Evolutionary conservation across 1,140 invertebrate genomes (phyloP), one percentile per base, ranked within the genome.

Genomic region (Drosophila mojavensis): DNA sequence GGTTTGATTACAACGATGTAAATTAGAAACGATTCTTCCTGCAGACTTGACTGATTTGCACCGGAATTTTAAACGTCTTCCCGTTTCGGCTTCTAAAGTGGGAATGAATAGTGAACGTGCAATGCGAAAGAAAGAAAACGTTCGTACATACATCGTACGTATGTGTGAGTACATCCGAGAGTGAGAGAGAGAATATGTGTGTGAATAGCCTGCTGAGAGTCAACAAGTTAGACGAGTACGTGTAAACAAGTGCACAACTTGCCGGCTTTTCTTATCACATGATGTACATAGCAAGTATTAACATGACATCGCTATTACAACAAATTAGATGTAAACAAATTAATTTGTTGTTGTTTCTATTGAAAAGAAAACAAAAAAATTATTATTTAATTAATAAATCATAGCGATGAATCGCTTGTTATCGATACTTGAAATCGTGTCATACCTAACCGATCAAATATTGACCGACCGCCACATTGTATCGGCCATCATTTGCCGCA

Each of bases 31-130:
- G 28, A 74, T 51, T 74, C 53, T 43, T 74, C 36, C 45, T 74
- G 39, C 2, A 36, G 6, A 4, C 43, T 56, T 51, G 43, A 50
- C 56, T 65, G 28, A 65, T 45, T 33, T 30, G 61, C 74, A 61
- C 68, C 65, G 51, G 36, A 60, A 30, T 59, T 69, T 50, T 9
- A 73, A 66, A 74, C 71, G 65, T 56, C 65, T 62, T 69, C 17
- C 17, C 43, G 43, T 45, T 69, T 43, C 65, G 59, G 71, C 65
- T 69, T 62, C 54, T 74, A 55, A 74, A 62, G 36, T 63, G 53
- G 41, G 71, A 74, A 69, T 74, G 71, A 59, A 20, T 33, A 24
- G 55, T 33, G 51, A 74, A 62, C 28, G 58, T 41, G 13, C 5
- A 26, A 10, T n/a, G 39, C 60, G 71, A 56, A 54, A 53, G 51